Evolutionary conservation across 2,888 invertebrate species (phyloP), one percentile per base, ranked within the genome.

Genomic region (Biston betularia): DNA sequence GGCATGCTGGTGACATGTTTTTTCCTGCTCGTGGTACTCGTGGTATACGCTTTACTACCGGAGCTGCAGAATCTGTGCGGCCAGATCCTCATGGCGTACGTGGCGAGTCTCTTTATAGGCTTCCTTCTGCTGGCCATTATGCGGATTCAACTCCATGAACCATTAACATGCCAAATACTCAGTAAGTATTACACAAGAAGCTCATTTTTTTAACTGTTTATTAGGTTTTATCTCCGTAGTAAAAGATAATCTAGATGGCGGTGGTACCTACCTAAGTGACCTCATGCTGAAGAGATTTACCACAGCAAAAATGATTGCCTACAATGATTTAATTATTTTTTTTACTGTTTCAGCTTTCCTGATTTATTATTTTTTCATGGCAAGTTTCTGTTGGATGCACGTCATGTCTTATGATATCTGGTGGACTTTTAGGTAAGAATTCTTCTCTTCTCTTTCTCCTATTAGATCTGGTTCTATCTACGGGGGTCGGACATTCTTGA

Each of bases 371-470:
- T 88, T 78, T 70, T 85, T 92, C 46, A 63, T 92, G 73, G 81
- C 92, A 3, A 83, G 84, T n/a, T 92, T 92, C 73, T 90, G 88
- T 59, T 92, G 92, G 92, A 90, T 92, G 89, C 92, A 84, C 65
- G 82, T 92, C 3, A 92, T 92, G 92, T 91, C 91, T 0, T 87
- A 83, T 67, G 92, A 92, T 50, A 90, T 92, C 62, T 92, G 92
- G 92, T 92, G 90, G 90, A 92, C 93, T 7, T 93, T 93, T 73
- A 87, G 92, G 93, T 91, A 78, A 52, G 33, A 34, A 50, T 24
- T 24, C 24, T 24, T 24, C 24, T 24, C 24, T 24, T 24, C 24
- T 24, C 24, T 24, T 24, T 3, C 3, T 24, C 24, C 24, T 2
- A 24, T 24, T 24, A 24, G 24, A 24, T 24, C 24, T 3, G 3